These are phyloP conservation scores for Urocyon cinereoargenteus DNA, from an alignment of 2,797 vertebrate genomes.

Conservation along the genomic window DNA sequence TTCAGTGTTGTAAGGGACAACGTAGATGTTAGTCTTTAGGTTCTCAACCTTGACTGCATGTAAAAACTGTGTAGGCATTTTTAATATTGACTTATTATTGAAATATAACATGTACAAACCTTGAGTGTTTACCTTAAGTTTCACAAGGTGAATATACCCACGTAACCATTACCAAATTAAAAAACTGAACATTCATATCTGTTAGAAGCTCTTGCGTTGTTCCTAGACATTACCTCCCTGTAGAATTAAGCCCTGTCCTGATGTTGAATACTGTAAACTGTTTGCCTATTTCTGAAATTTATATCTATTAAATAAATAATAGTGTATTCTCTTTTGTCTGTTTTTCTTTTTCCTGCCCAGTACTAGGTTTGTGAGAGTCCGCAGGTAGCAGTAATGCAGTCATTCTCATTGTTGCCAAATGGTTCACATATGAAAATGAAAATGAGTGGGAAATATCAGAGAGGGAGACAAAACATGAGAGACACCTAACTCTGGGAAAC, in stretches of 20 bases:
- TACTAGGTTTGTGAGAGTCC: background rate
- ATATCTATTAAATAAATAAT: background rate
- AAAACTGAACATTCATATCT: background rate
- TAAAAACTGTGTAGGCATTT: slow-evolving; percentile 13
- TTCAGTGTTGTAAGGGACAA: background rate
- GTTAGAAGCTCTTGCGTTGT: background rate
- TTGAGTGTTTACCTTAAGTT: background rate
- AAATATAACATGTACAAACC: background rate
- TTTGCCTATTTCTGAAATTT: background rate
- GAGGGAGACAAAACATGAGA: too few species aligned
- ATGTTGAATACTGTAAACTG: background rate
- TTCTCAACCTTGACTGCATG: background rate
- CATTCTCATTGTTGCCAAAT: background rate
- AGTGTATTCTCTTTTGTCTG: background rate
- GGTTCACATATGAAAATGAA: background rate
- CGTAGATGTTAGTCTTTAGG: background rate
- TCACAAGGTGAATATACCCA: background rate
- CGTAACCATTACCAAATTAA: background rate
- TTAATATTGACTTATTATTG: background rate
- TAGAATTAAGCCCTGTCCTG: background rate
- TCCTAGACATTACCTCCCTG: background rate
- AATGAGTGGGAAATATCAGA: too few species aligned
- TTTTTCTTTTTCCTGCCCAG: background rate
- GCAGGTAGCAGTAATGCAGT: background rate
- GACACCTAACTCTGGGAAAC: too few species aligned